Evolutionary conservation across 1,140 invertebrate genomes (phyloP), one percentile per base, ranked within the genome.

Genomic region (Atopsyche davidsoni): DNA sequence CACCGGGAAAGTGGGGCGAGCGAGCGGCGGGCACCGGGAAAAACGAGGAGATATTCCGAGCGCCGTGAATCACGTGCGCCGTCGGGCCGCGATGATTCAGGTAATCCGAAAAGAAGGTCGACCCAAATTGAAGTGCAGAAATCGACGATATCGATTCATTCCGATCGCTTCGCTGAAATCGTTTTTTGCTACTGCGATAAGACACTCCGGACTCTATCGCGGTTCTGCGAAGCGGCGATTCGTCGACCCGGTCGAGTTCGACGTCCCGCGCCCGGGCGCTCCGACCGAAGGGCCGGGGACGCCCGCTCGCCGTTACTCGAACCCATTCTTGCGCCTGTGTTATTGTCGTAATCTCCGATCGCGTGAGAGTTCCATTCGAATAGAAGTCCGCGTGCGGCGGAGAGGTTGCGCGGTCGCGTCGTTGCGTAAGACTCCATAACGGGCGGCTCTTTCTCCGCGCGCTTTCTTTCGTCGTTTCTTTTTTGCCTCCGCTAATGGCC

Each of bases 31-130:
- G 35, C 35, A 14, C 3, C 3, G 35, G 2, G 35, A 38, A 18
- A 18, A 18, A 38, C 21, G 35, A 16, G 35, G 21, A 18, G 35
- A 38, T 18, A 38, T 38, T 38, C 35, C 35, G 17, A 16, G 17
- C 32, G 9, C 16, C 32, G 32, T n/a, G n/a, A n/a, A n/a, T n/a
- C n/a, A n/a, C n/a, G n/a, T n/a, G n/a, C n/a, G n/a, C n/a, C n/a
- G n/a, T n/a, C n/a, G n/a, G n/a, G n/a, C n/a, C n/a, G n/a, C n/a
- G n/a, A n/a, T n/a, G n/a, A n/a, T n/a, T n/a, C n/a, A n/a, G n/a
- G n/a, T n/a, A n/a, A n/a, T n/a, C n/a, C n/a, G n/a, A n/a, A n/a
- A n/a, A n/a, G n/a, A n/a, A n/a, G n/a, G n/a, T n/a, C n/a, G n/a
- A n/a, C n/a, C n/a, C n/a, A n/a, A n/a, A n/a, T n/a, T n/a, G n/a